Percentiles rank a stretch among this genome's conserved stretches.
phyloP scores from a whole-genome alignment of 2,113 vertebrate species.

The Clarias batrachus region DNA sequence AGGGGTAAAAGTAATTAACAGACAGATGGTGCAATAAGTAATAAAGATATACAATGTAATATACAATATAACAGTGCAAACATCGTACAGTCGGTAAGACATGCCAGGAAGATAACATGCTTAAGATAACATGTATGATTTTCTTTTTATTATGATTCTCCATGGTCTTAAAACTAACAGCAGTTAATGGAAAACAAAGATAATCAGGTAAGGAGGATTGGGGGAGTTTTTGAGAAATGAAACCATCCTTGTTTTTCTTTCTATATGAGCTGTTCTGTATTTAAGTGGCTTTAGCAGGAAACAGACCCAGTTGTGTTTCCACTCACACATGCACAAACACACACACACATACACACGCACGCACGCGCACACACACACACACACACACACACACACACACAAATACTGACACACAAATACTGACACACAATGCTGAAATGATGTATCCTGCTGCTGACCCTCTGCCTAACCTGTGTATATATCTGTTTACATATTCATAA shows the following conservation, averaged over 20 bases:
- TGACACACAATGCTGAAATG: conserved; percentile 17
- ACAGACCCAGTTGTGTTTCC: conserved; percentile 20
- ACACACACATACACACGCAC: conserved; percentile 6
- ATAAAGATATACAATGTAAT: too few species aligned
- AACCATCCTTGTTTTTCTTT: background rate
- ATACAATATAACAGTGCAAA: too few species aligned
- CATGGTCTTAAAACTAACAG: background rate
- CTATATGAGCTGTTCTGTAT: background rate
- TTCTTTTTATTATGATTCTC: background rate
- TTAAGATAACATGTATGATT: background rate
- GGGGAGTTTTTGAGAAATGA: conserved; percentile 1
- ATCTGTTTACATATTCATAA: conserved; percentile 12
- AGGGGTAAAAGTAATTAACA: too few species aligned
- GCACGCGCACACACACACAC: conserved; percentile 4
- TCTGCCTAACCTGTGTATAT: background rate
- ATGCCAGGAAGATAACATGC: too few species aligned
- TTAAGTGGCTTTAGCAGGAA: background rate
- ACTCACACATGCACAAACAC: background rate
- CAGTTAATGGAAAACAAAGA: background rate
- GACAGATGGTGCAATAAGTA: too few species aligned
- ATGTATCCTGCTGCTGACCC: background rate
- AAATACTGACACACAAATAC: background rate
- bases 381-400: background rate
- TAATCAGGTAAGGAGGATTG: background rate
- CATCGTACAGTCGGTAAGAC: too few species aligned